phyloP scores from a whole-genome alignment of 2,888 invertebrate species.

The Athalia circularis region DNA sequence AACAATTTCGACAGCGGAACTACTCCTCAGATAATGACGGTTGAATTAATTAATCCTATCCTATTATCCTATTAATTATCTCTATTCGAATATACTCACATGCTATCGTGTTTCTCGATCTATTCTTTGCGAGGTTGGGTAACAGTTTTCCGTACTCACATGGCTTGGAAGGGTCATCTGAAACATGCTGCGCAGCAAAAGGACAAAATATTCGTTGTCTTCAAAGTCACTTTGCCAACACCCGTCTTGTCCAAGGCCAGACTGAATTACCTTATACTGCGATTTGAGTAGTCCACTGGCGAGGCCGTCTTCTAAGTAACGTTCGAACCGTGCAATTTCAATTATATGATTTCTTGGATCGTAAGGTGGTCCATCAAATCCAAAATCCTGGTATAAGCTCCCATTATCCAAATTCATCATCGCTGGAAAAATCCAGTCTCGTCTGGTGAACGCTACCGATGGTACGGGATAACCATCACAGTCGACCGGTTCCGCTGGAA shows the following conservation, averaged over 20 bases:
- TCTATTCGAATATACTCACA: constrained; percentile 62
- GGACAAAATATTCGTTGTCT: not conserved
- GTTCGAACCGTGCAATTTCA: constrained; percentile 69
- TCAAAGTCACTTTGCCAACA: not conserved
- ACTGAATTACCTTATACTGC: constrained; percentile 67
- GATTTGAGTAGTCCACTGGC: constrained; percentile 63
- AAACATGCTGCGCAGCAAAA: constrained; percentile 53
- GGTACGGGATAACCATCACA: too few relatives aligned
- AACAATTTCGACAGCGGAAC: too few relatives aligned
- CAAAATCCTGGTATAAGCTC: too few relatives aligned
- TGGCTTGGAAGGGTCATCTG: constrained; percentile 58
- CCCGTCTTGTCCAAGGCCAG: constrained; percentile 43
- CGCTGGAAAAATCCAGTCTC: too few relatives aligned
- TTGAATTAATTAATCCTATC: too few relatives aligned
- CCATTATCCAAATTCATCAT: too few relatives aligned
- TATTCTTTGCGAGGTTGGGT: constrained; percentile 70
- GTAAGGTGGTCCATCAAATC: not conserved
- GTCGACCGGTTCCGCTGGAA: too few relatives aligned
- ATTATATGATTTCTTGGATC: constrained; percentile 57
- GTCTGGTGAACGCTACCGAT: too few relatives aligned
- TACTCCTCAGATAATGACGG: too few relatives aligned
- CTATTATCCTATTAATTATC: too few relatives aligned
- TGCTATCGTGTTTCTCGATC: constrained; percentile 71
- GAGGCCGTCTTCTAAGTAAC: constrained; percentile 69
- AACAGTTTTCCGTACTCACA: constrained; percentile 66